Conservation (phyloP, 2,113 vertebrate genomes). For the Campylomormyrus tamandua region DNA sequence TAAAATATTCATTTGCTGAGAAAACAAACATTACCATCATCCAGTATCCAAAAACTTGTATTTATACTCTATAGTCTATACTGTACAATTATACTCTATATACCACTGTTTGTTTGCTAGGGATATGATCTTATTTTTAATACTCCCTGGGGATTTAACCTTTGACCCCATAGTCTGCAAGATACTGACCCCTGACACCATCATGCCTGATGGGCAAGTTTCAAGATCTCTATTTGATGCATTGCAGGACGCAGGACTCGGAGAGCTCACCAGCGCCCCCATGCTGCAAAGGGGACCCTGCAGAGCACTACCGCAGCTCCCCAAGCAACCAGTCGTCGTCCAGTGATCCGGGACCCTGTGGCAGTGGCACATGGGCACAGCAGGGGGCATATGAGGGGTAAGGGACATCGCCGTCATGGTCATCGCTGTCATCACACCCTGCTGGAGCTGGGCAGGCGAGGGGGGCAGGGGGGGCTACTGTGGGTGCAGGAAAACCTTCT, state of each 20-base stretch:
- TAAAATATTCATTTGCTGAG: background rate
- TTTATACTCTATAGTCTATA: background rate
- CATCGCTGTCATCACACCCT: background rate
- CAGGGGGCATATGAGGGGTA: slow-evolving; percentile 88
- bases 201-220: background rate
- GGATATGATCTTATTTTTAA: background rate
- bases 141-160: background rate
- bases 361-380: slow-evolving; percentile 82
- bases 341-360: slow-evolving; percentile 85
- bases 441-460: background rate
- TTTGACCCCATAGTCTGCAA: background rate
- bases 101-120: background rate
- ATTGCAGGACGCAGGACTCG: slow-evolving; percentile 45
- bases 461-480: background rate
- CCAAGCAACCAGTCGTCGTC: slow-evolving; percentile 96
- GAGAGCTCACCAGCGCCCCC: slow-evolving; percentile 45
- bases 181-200: background rate
- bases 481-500: background rate
- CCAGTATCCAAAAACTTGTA: background rate
- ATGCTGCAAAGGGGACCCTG: slow-evolving; percentile 55
- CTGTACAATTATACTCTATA: background rate
- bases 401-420: background rate
- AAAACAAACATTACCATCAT: background rate
- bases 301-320: slow-evolving; percentile 79
- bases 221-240: background rate